Evolutionary conservation across 1,140 invertebrate genomes (phyloP), one percentile per base, ranked within the genome.

Genomic region (Glossosoma conforme): DNA sequence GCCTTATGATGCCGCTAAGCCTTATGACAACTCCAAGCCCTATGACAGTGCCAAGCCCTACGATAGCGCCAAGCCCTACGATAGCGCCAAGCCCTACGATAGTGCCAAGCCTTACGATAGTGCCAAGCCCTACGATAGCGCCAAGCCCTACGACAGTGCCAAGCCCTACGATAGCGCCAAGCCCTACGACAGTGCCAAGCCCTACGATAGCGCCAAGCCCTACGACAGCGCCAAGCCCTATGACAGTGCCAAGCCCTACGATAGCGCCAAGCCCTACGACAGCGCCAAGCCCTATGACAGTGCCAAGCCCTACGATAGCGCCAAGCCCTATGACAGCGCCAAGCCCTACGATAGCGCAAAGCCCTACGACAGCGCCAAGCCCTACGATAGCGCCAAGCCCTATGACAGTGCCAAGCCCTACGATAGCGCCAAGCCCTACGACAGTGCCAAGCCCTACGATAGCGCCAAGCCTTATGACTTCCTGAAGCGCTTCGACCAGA

Each of bases 1-100:
- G 80, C 92, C 92, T 57, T 96, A 98, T 81, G 97, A 99, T 85
- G 95, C 90, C 74, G 13, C n/a, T 25, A 49, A 49, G 46, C 35
- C 46, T 1, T 49, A 49, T 18, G 46, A 49, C 14, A 11, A 28
- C 35, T 3, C 1, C 37, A 49, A 49, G 37, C 35, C 46, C 11
- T 49, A 49, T 19, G 46, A 41, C 17, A 9, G 11, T 15, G 2
- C 1, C 24, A 49, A 49, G 37, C 22, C 46, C 1, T 49, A 49
- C 37, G 46, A 49, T 13, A n/a, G 15, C 10, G 8, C 2, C 36
- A 49, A 49, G 46, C 46, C 46, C 22, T 49, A 49, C 19, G 35
- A 49, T 13, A 6, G 9, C 15, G 13, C 8, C 46, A 40, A 38
- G 35, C 21, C 46, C 3, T 40, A 49, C 10, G 46, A 49, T n/a